phyloP scores from a whole-genome alignment of 2,797 vertebrate species.

The Chaetodon trifasciatus region DNA sequence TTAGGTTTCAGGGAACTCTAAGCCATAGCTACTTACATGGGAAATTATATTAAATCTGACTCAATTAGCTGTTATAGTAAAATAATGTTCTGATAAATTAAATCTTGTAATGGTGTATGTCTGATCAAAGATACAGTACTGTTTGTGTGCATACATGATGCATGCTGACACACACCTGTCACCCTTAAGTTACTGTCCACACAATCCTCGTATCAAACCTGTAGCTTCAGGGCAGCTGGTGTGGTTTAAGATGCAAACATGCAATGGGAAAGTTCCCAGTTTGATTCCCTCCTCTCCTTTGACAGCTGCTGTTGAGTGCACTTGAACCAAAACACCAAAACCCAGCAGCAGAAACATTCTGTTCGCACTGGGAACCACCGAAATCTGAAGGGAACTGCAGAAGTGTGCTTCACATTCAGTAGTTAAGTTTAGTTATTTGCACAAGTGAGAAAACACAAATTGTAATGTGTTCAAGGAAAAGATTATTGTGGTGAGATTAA shows the following conservation, averaged over 20 bases:
- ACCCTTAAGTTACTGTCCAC: background rate
- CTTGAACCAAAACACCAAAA: constrained; percentile 3
- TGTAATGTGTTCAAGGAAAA: background rate
- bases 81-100: background rate
- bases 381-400: background rate
- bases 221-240: background rate
- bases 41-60: background rate
- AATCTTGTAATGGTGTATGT: background rate
- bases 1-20: background rate
- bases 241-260: background rate
- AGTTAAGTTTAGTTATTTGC: background rate
- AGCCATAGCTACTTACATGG: background rate
- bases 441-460: background rate
- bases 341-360: background rate
- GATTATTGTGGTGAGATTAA: background rate
- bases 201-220: constrained; percentile 11
- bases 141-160: background rate
- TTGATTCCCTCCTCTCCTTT: background rate
- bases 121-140: background rate
- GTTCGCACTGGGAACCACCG: constrained; percentile 12
- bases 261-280: background rate
- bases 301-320: background rate
- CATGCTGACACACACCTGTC: background rate
- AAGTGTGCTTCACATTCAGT: background rate
- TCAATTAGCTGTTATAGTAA: background rate